Conservation (phyloP, 2,888 invertebrate species). For the Pammene aurita region DNA sequence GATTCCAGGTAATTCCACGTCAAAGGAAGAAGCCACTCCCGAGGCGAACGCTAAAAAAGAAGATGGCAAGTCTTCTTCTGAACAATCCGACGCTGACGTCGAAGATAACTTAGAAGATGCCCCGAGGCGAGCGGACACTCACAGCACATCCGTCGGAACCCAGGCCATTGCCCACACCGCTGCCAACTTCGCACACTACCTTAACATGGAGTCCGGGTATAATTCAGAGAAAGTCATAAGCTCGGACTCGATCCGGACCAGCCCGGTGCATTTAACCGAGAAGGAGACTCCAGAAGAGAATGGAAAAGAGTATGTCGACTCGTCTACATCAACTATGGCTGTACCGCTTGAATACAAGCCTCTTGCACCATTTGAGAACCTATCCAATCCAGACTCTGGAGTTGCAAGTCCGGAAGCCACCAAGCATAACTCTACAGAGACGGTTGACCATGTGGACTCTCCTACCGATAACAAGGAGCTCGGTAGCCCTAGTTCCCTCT, state of each 20-base stretch:
- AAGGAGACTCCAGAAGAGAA: constrained; percentile 84
- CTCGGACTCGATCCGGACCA: constrained; percentile 76
- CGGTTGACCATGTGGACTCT: constrained; percentile 77
- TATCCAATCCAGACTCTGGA: constrained; percentile 80
- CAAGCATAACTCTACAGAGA: constrained; percentile 82
- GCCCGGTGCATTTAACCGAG: constrained; percentile 75
- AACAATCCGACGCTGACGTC: constrained; percentile 91
- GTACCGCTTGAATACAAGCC: constrained; percentile 74
- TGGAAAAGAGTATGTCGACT: constrained; percentile 81
- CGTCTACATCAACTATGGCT: constrained; percentile 61
- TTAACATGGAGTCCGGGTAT: constrained; percentile 85
- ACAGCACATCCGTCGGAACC: constrained; percentile 59
- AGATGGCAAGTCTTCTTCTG: constrained; percentile 84
- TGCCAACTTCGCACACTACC: constrained; percentile 77
- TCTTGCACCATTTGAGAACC: constrained; percentile 67
- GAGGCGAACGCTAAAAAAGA: constrained; percentile 69
- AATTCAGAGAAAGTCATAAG: constrained; percentile 82
- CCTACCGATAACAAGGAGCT: constrained; percentile 73
- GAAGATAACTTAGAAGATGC: constrained; percentile 89
- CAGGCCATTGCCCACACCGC: constrained; percentile 70
- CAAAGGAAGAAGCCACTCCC: constrained; percentile 61
- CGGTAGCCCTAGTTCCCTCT: constrained; percentile 76
- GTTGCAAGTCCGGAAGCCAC: constrained; percentile 83
- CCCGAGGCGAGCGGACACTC: constrained; percentile 61
- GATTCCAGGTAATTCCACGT: constrained; percentile 68